Evolutionary conservation across 2,888 invertebrate genomes (phyloP).

Genomic region (Scaptomyza cyrtandrae): DNA sequence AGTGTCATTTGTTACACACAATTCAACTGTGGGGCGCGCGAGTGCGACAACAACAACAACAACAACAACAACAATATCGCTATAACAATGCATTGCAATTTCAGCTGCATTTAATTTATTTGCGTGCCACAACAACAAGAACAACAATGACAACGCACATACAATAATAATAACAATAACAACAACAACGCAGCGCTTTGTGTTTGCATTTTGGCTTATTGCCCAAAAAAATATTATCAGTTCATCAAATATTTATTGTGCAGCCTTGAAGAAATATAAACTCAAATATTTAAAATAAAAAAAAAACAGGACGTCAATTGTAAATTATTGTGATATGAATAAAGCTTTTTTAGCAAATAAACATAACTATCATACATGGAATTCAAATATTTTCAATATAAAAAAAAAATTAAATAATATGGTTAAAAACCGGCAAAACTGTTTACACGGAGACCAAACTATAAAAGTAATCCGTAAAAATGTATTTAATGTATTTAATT

Average conservation of each 20-base stretch:
- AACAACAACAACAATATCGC: constrained; percentile 17
- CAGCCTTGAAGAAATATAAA: constrained; percentile 25
- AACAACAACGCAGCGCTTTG: not conserved
- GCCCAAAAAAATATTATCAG: constrained; percentile 50
- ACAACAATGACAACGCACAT: constrained; percentile 1
- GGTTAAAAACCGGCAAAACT: not conserved
- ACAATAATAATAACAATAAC: too few species aligned
- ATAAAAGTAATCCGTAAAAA: not conserved
- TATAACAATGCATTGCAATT: constrained; percentile 30
- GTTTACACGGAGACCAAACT: not conserved
- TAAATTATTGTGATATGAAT: not conserved
- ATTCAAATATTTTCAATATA: not conserved
- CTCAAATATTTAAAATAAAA: not conserved
- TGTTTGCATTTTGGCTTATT: constrained; percentile 47
- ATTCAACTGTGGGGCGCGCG: constrained; percentile 14
- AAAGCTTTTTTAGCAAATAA: too few species aligned
- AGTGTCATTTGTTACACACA: constrained; percentile 65
- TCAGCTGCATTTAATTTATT: constrained; percentile 71
- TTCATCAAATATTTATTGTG: constrained; percentile 59
- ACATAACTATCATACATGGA: too few species aligned
- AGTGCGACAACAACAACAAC: constrained; percentile 27
- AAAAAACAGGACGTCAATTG: not conserved
- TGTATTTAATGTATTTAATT: not conserved
- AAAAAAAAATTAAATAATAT: not conserved
- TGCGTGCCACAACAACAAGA: constrained; percentile 36